Percentiles rank a stretch among this genome's conserved stretches.
Evolutionary conservation across 2,797 vertebrate genomes (phyloP).

Genomic region (Pseudochaenichthys georgianus): DNA sequence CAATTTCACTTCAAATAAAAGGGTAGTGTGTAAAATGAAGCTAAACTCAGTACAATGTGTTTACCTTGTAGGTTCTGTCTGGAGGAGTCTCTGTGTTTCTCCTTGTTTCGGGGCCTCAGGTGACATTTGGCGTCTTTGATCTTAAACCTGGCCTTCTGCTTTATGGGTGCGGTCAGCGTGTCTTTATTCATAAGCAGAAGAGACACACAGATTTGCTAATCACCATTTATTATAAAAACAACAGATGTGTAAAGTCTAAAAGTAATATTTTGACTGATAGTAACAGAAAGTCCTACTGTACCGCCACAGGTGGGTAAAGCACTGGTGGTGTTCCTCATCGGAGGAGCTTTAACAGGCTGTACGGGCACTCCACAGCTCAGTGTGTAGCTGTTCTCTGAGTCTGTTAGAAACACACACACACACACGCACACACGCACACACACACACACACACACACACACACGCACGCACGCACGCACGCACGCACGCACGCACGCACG

Average conservation of each 20-base stretch:
- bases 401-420: slow-evolving; percentile 73
- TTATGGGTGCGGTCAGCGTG: slow-evolving; percentile 86
- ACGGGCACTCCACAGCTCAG: slow-evolving; percentile 91
- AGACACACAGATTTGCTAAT: slow-evolving; percentile 11
- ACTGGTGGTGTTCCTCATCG: slow-evolving; percentile 83
- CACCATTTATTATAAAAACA: not conserved
- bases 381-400: slow-evolving; percentile 94
- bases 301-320: slow-evolving; percentile 85
- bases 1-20: not conserved
- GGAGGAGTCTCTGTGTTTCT: slow-evolving; percentile 86
- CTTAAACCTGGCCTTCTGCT: slow-evolving; percentile 95
- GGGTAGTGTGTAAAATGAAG: not conserved
- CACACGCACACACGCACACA: too few species aligned
- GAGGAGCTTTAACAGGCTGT: slow-evolving; percentile 85
- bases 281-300: slow-evolving; percentile 56
- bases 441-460: too few species aligned
- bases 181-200: slow-evolving; percentile 77
- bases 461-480: too few species aligned
- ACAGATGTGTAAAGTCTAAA: not conserved
- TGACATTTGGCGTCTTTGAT: slow-evolving; percentile 96
- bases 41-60: not conserved
- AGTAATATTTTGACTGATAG: not conserved
- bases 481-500: too few species aligned
- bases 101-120: slow-evolving; percentile 90
- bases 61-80: slow-evolving; percentile 89